Evolutionary conservation across 1,140 invertebrate genomes (phyloP).

Genomic region (Melipona quadrifasciata): DNA sequence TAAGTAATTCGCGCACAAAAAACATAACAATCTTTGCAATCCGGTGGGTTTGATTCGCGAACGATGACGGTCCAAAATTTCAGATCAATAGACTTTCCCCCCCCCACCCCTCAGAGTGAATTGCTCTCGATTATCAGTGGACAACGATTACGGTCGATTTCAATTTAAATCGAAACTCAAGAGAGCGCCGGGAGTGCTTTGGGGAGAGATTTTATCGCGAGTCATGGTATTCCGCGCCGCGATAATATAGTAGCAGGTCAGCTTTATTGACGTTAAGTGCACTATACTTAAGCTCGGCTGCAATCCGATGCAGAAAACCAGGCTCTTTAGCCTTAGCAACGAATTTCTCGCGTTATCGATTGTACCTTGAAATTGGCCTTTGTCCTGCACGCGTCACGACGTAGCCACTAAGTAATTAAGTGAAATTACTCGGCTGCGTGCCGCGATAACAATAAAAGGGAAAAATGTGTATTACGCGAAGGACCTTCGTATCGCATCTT

Average conservation of each 20-base stretch:
- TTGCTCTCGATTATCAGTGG: neutral
- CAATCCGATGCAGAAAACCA: conserved; percentile 5
- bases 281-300: neutral
- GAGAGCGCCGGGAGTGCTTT: neutral
- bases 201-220: neutral
- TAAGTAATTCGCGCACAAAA: no score
- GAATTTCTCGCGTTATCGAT: conserved; percentile 29
- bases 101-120: no score
- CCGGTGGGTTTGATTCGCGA: no score
- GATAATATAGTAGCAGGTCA: neutral
- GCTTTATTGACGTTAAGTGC: conserved; percentile 24
- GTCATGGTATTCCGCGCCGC: neutral
- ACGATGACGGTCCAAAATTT: no score
- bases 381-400: neutral
- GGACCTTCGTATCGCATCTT: no score
- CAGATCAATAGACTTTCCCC: no score
- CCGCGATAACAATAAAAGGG: neutral
- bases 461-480: neutral
- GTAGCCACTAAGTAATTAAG: neutral
- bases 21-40: no score
- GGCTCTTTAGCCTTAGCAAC: neutral
- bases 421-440: neutral
- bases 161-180: neutral
- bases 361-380: conserved; percentile 13
- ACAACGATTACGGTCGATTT: neutral